Evolutionary conservation across 2,113 vertebrate genomes (phyloP).

Genomic region (Pipra filicauda): DNA sequence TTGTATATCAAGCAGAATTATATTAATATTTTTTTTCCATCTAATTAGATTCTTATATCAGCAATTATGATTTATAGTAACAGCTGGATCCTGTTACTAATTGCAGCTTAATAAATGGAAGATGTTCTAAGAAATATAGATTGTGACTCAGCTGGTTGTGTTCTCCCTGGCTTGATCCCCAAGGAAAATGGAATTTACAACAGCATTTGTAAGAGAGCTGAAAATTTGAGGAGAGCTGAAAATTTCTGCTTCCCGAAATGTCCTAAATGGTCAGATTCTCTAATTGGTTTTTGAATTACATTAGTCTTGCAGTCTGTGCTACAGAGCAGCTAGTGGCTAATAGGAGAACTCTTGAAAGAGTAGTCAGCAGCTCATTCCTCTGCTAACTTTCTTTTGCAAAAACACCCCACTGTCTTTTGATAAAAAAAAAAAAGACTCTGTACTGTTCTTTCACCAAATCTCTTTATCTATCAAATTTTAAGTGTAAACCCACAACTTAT

Average conservation of each 20-base stretch:
- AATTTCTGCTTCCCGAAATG: background rate
- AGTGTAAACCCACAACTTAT: background rate
- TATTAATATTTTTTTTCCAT: background rate
- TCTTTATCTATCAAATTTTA: background rate
- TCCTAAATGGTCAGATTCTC: background rate
- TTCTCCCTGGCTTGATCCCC: background rate
- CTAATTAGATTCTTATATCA: background rate
- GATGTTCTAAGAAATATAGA: background rate
- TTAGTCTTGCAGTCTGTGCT: background rate
- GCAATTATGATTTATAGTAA: background rate
- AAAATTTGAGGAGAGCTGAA: background rate
- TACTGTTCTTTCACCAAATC: background rate
- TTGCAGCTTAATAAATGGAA: background rate
- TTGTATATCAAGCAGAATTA: background rate
- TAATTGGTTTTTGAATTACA: background rate
- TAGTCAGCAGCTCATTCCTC: background rate
- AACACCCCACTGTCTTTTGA: background rate
- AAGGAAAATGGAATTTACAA: background rate
- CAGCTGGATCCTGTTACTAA: background rate
- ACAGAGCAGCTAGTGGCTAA: background rate
- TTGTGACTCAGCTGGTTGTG: background rate
- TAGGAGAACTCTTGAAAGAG: background rate
- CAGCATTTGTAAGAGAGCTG: background rate
- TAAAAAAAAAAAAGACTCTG: background rate
- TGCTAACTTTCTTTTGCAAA: background rate